These are phyloP conservation scores for Gobio occitaniae DNA, from an alignment of 2,797 vertebrate genomes.

Conservation along the genomic window DNA sequence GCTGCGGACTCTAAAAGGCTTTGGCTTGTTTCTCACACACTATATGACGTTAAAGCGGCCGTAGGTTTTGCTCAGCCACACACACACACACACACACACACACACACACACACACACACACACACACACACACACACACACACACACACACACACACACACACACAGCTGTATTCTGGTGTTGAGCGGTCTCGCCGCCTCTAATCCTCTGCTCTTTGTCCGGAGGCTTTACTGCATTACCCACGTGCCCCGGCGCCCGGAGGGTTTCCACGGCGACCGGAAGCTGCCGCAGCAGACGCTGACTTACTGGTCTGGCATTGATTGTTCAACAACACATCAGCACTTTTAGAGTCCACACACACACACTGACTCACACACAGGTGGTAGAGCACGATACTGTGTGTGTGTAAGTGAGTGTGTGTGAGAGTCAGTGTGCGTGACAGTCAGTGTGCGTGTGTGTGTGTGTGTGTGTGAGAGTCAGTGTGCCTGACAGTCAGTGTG, in stretches of 20 bases:
- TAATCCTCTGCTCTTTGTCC: conserved; percentile 2
- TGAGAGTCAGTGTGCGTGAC: neutral
- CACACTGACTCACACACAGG: neutral
- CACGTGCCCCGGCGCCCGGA: conserved; percentile 16
- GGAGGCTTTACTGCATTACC: conserved; percentile 12
- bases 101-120: no score
- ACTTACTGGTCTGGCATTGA: neutral
- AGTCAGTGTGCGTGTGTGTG: neutral
- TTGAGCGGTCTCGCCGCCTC: neutral
- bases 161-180: neutral
- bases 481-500: neutral
- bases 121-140: no score
- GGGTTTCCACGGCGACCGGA: conserved; percentile 26
- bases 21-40: neutral
- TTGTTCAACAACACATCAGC: neutral
- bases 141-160: neutral
- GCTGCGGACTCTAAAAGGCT: neutral
- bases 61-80: no score
- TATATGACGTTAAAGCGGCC: neutral
- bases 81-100: no score
- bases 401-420: neutral
- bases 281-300: conserved; percentile 15
- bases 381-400: neutral
- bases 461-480: neutral
- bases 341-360: neutral